Evolutionary conservation across 2,888 invertebrate genomes (phyloP).

Genomic region (Oscheius sp.): DNA sequence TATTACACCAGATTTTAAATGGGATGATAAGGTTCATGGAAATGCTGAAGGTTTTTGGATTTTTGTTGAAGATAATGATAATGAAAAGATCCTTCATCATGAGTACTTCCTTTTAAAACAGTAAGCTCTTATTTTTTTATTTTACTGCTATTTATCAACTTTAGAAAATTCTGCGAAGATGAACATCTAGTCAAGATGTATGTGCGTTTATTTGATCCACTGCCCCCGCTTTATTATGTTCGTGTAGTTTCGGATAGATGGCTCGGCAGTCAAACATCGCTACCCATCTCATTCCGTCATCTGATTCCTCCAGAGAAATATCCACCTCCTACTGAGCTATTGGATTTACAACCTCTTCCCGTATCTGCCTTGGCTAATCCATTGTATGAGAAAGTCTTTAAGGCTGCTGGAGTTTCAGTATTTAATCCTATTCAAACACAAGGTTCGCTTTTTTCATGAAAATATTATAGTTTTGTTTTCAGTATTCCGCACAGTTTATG

Average conservation of each 20-base stretch:
- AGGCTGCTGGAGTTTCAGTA: constrained; percentile 82
- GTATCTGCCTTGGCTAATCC: constrained; percentile 86
- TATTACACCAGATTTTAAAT: constrained; percentile 97
- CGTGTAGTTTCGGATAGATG: constrained; percentile 75
- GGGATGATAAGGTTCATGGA: constrained; percentile 89
- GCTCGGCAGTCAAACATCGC: constrained; percentile 72
- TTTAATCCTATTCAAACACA: constrained; percentile 99
- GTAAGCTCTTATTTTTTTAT: constrained; percentile 51
- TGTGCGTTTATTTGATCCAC: constrained; percentile 96
- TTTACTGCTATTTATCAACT: constrained; percentile 26
- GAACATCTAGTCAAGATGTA: constrained; percentile 97
- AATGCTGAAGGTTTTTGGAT: constrained; percentile 77
- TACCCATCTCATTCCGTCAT: constrained; percentile 96
- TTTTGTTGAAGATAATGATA: constrained; percentile 77
- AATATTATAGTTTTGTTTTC: constrained; percentile 45
- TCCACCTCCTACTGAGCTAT: constrained; percentile 92
- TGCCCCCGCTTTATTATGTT: constrained; percentile 97
- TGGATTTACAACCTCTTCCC: constrained; percentile 95
- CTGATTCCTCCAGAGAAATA: constrained; percentile 97
- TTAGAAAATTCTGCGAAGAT: constrained; percentile 87
- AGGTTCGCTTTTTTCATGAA: too few species aligned
- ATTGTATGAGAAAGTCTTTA: constrained; percentile 85
- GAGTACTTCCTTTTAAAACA: constrained; percentile 90
- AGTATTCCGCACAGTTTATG: constrained; percentile 95
- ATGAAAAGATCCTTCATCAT: constrained; percentile 84